Percentiles rank a stretch among this genome's conserved stretches.
phyloP scores from a whole-genome alignment of 2,888 invertebrate species.

The Steinernema carpocapsae region DNA sequence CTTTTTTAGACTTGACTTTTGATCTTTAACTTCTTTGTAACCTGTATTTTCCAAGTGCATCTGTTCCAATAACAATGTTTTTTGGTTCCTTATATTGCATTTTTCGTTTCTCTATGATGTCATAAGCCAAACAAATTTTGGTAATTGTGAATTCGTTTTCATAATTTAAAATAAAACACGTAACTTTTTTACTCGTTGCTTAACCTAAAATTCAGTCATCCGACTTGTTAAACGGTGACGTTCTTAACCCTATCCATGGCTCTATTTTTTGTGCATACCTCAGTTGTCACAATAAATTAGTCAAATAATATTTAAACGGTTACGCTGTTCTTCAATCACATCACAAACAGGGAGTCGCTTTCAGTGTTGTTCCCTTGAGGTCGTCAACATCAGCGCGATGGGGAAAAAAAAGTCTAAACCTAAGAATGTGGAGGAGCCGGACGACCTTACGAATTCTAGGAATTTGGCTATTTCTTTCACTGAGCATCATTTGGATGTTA shows the following conservation, averaged over 20 bases:
- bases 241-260: no score
- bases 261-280: conserved; percentile 19
- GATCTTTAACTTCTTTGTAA: no score
- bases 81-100: no score
- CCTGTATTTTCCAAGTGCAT: no score
- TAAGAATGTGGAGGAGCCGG: conserved; percentile 1
- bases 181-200: conserved; percentile 48
- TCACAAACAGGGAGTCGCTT: background rate
- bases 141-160: no score
- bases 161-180: conserved; percentile 51
- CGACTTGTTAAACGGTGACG: conserved; percentile 20
- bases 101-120: no score
- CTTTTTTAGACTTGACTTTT: no score
- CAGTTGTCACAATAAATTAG: conserved; percentile 25
- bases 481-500: conserved; percentile 38
- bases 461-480: conserved; percentile 33
- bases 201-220: conserved; percentile 42
- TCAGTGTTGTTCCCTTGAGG: background rate
- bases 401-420: background rate
- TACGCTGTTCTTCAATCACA: background rate
- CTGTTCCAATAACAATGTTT: no score
- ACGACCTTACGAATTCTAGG: conserved; percentile 1
- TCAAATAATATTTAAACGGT: conserved; percentile 4
- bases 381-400: background rate
- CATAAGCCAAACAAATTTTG: no score